Evolutionary conservation across 2,113 vertebrate genomes (phyloP).

Genomic region (Brachionichthys hirsutus): DNA sequence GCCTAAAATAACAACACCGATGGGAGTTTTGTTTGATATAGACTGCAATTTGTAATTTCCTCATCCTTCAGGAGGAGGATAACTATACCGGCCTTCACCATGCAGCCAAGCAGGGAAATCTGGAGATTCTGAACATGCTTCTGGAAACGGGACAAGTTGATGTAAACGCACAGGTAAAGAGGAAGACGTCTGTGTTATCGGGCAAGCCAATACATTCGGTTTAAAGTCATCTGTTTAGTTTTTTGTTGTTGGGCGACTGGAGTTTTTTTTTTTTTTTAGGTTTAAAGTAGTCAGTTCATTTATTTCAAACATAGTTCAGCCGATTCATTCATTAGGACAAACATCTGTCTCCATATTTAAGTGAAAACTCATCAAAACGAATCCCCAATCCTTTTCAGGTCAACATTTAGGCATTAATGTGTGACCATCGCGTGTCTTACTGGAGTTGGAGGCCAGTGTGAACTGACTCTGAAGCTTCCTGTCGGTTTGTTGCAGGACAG

Average conservation of each 20-base stretch:
- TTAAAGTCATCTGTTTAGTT: neutral
- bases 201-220: neutral
- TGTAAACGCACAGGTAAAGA: slow-evolving; percentile 86
- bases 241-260: too few relatives aligned
- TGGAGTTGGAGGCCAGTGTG: neutral
- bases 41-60: neutral
- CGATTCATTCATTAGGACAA: neutral
- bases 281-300: too few relatives aligned
- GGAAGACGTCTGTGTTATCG: neutral
- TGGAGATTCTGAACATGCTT: slow-evolving; percentile 85
- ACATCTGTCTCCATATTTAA: neutral
- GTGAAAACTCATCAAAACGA: neutral
- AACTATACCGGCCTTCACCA: slow-evolving; percentile 92
- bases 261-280: too few relatives aligned
- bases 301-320: too few relatives aligned
- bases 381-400: neutral
- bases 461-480: neutral
- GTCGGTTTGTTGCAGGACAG: slow-evolving; percentile 78
- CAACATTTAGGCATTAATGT: too few relatives aligned
- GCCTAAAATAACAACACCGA: neutral
- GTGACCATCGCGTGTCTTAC: too few relatives aligned
- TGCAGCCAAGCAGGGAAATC: slow-evolving; percentile 87
- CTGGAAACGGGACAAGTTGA: slow-evolving; percentile 90
- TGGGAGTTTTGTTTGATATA: neutral
- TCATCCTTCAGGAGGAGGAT: slow-evolving; percentile 82